Base-by-base conservation (phyloP, 2,113 vertebrate species). In the Desmodus rotundus region DNA sequence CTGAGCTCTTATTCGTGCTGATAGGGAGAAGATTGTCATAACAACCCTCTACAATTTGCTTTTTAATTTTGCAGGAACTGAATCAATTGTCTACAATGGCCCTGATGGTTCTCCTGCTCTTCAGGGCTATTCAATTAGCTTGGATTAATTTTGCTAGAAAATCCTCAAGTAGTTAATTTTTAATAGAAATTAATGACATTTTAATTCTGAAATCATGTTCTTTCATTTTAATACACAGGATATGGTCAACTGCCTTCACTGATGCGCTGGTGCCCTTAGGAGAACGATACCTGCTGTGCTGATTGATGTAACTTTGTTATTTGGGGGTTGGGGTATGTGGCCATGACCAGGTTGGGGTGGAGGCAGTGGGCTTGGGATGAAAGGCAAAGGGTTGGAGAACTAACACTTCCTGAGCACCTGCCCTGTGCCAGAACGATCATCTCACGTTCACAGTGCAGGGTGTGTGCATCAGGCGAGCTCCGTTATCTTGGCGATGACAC, bases 91-190 rank as follows among this genome's bases (percentile, higher is more conserved):
- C 16, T 93, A 11, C 82, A 56, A 80, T 97, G 63, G 87, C 91
- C 33, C 17, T 87, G 41, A 65, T 91, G 78, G 68, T 96, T 91
- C 82, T 54, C 43, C 7, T 67, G 20, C 70, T 90, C 93, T 96
- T 61, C 43, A 88, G 33, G 50, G 72, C 81, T 90, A 26, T 93
- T 95, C 76, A 93, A 0, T 89, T 95, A 87, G 38, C 81, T 84
- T 90, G 65, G 76, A 77, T 96, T 87, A 90, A 90, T 94, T 97
- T 95, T 89, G 15, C 76, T 89, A 74, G 80, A 84, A 94, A 91
- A 68, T 81, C n/a, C 36, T 82, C n/a, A 74, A 95, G 45, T 20
- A 92, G 65, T 94, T 90, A 70, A 80, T 84, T 89, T 96, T 95
- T 93, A 85, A 70, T 74, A 88, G 80, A 94, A 95, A 96, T 92